phyloP scores from a whole-genome alignment of 2,113 vertebrate genomes.

The Gobius niger region DNA sequence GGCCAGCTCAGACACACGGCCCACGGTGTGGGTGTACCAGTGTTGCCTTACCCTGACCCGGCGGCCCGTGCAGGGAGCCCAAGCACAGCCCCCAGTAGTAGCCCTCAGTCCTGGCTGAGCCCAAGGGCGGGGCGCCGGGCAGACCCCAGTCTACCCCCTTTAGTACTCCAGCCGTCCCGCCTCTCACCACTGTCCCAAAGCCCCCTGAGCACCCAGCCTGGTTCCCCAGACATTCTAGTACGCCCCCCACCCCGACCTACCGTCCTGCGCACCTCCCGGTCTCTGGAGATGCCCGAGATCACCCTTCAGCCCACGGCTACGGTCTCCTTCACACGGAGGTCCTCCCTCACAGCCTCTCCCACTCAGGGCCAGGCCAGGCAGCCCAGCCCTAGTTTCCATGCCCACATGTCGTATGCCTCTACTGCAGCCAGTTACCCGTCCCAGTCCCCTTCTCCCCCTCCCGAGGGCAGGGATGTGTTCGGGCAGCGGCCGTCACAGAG shows the following conservation, averaged over 20 bases:
- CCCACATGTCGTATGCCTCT: constrained; percentile 87
- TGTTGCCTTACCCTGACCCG: constrained; percentile 98
- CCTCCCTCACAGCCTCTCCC: constrained; percentile 88
- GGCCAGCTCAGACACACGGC: constrained; percentile 99
- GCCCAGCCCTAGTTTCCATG: constrained; percentile 77
- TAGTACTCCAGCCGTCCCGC: constrained; percentile 96
- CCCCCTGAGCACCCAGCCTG: constrained; percentile 92
- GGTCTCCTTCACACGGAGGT: constrained; percentile 92
- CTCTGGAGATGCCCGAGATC: constrained; percentile 91
- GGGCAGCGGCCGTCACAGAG: constrained; percentile 90
- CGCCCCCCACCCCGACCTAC: constrained; percentile 90
- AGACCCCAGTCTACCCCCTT: constrained; percentile 95
- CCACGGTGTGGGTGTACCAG: constrained; percentile 98
- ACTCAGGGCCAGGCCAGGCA: constrained; percentile 87
- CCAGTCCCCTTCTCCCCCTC: constrained; percentile 85
- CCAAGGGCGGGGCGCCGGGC: constrained; percentile 90
- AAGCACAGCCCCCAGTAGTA: constrained; percentile 90
- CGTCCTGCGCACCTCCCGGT: constrained; percentile 85
- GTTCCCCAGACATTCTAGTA: constrained; percentile 92
- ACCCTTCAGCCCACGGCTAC: constrained; percentile 88
- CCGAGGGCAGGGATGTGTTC: constrained; percentile 89
- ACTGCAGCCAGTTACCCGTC: constrained; percentile 89
- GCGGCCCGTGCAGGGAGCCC: constrained; percentile 87
- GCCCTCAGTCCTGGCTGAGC: constrained; percentile 94
- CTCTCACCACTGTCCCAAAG: constrained; percentile 98